Evolutionary conservation across 2,113 vertebrate species (phyloP).

Genomic region (Heterotilapia buettikoferi): DNA sequence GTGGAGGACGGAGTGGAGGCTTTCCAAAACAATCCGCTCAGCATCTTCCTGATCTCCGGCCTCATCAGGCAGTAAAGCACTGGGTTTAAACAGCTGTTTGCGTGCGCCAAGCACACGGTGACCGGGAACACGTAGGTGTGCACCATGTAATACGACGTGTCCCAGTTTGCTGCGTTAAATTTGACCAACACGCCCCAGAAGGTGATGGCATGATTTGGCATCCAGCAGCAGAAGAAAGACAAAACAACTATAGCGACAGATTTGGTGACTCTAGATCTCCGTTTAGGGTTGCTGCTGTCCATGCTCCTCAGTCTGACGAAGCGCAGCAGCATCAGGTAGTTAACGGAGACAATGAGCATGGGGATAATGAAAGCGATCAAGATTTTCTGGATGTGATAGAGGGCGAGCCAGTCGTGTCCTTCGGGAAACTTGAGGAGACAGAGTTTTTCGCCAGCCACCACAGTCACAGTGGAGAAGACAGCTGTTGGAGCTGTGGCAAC

Average conservation of each 20-base stretch:
- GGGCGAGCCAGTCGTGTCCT: conserved; percentile 67
- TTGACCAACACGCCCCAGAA: conserved; percentile 80
- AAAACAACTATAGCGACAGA: conserved; percentile 65
- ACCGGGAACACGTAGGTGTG: conserved; percentile 78
- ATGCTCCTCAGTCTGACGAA: conserved; percentile 66
- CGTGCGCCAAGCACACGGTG: conserved; percentile 75
- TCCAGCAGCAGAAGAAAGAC: conserved; percentile 72
- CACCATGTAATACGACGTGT: conserved; percentile 68
- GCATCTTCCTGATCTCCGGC: conserved; percentile 73
- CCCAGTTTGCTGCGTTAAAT: conserved; percentile 74
- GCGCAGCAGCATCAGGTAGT: conserved; percentile 70
- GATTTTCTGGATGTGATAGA: conserved; percentile 74
- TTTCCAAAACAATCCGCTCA: conserved; percentile 67
- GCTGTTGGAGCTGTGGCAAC: conserved; percentile 66
- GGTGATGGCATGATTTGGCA: conserved; percentile 73
- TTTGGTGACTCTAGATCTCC: conserved; percentile 62
- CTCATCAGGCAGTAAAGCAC: conserved; percentile 76
- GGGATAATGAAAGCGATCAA: conserved; percentile 69
- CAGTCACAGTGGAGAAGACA: conserved; percentile 63
- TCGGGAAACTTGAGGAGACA: conserved; percentile 71
- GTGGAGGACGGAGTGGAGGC: conserved; percentile 35
- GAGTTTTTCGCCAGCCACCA: conserved; percentile 66
- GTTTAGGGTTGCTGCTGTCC: conserved; percentile 47
- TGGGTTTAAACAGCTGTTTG: conserved; percentile 78
- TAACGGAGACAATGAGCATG: conserved; percentile 61